Conservation (phyloP, 2,888 invertebrate species). For the Drosophila nr. medialis region DNA sequence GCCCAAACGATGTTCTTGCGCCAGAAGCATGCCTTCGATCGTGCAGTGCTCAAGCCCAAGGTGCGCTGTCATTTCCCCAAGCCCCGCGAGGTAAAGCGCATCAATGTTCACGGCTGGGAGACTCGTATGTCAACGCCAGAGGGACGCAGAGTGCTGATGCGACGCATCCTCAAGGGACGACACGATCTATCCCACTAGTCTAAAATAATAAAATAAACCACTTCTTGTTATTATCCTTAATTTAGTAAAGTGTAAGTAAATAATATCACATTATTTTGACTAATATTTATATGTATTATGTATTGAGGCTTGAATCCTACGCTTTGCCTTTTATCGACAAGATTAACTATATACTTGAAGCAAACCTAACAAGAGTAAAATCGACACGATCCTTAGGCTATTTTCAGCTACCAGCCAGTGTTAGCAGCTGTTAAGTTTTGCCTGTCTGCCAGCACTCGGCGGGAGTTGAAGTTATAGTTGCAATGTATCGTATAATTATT, state of each 20-base stretch:
- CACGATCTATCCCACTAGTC: constrained; percentile 88
- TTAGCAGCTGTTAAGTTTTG: not conserved
- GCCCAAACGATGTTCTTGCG: constrained; percentile 69
- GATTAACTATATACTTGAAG: not conserved
- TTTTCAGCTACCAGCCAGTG: not conserved
- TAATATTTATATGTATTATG: not conserved
- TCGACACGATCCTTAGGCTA: not conserved
- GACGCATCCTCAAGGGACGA: constrained; percentile 90
- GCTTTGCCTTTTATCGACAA: not conserved
- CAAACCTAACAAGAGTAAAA: not conserved
- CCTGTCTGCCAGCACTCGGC: not conserved
- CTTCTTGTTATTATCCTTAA: not conserved
- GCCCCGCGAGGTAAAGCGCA: constrained; percentile 89
- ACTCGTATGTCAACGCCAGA: constrained; percentile 88
- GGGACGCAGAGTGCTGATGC: constrained; percentile 90
- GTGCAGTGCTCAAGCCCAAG: constrained; percentile 77
- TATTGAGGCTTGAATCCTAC: not conserved
- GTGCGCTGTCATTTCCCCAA: constrained; percentile 88
- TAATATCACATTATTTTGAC: not conserved
- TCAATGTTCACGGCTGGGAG: constrained; percentile 90
- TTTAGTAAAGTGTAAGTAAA: not conserved
- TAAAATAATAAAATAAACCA: constrained; percentile 8
- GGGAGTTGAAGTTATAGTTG: not conserved
- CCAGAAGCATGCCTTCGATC: constrained; percentile 81
- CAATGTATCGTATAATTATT: not conserved